Base-by-base conservation (phyloP, 2,888 invertebrate species). In the Xylocampa areola region DNA sequence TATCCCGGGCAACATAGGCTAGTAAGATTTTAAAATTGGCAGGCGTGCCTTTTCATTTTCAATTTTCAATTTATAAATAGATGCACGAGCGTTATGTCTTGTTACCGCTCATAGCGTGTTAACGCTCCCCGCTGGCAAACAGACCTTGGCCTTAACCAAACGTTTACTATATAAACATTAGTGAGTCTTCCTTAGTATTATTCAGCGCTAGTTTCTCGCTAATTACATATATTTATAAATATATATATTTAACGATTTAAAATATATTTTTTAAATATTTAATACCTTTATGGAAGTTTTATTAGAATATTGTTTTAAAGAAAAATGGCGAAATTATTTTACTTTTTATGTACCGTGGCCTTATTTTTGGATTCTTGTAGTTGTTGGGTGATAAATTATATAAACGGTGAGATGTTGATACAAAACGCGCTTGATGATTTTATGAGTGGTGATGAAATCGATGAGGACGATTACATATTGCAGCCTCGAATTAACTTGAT, bases 401-500 rank as follows among this genome's bases (percentile, higher is more conserved):
- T 80, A 1, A 63, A 68, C 37, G 33, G 54, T 1, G 44, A 44
- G 27, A 57, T 73, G 52, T 14, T 70, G 2, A 17, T 8, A n/a
- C 19, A 51, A 17, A 17, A 1, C 2, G 0, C 25, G 2, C 8
- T 11, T 0, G 5, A 19, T 4, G 21, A 7, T 29, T 33, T n/a
- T n/a, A n/a, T n/a, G n/a, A n/a, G 21, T 2, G 25, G 49, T 7
- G 52, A 66, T 8, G 43, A 54, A 39, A 11, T 45, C 0, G 57
- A 50, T 0, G 11, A 57, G 0, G 49, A 58, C 0, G 59, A 58
- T 1, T 61, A 48, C 0, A 48, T 50, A 2, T 1, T 57, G 11
- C 65, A 58, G 1, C 47, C 51, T 6, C 32, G 13, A 81, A 66
- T 88, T 33, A 77, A 61, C 61, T 70, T 88, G 48, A 84, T 86